Evolutionary conservation across 2,113 vertebrate species (phyloP).

Genomic region (Orientallactaga bullata): DNA sequence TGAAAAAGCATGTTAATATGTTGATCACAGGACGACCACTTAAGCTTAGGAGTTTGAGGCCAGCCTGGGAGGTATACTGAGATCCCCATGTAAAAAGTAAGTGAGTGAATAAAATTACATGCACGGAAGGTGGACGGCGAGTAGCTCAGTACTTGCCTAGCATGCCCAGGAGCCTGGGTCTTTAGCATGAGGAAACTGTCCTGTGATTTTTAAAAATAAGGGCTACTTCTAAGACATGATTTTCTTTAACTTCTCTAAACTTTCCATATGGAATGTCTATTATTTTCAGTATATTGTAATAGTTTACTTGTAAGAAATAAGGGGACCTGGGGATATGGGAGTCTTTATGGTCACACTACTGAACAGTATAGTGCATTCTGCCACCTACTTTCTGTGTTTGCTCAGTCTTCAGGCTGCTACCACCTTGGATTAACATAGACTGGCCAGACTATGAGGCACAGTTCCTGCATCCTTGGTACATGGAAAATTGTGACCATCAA

Average conservation of each 20-base stretch:
- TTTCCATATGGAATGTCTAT: not conserved
- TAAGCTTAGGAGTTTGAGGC: not conserved
- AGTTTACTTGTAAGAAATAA: not conserved
- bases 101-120: not conserved
- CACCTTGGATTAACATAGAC: not conserved
- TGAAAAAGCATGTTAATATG: not conserved
- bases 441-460: not conserved
- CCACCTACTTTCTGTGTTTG: not conserved
- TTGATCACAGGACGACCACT: not conserved
- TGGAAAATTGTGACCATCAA: not conserved
- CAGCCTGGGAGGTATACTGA: not conserved
- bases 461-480: not conserved
- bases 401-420: fast-evolving
- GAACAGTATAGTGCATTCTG: fast-evolving
- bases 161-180: not conserved
- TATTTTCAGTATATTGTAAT: not conserved
- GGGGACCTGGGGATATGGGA: not conserved
- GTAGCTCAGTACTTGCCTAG: not conserved
- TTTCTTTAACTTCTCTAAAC: not conserved
- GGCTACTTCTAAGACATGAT: not conserved
- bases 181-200: not conserved
- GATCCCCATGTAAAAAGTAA: not conserved
- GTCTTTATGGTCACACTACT: not conserved
- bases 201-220: constrained; percentile 6
- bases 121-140: not conserved